Evolutionary conservation across 92 coral and sea anemone genomes (phyloP), one percentile per base, ranked within the genome.

Genomic region (Parazoanthus darwini): DNA sequence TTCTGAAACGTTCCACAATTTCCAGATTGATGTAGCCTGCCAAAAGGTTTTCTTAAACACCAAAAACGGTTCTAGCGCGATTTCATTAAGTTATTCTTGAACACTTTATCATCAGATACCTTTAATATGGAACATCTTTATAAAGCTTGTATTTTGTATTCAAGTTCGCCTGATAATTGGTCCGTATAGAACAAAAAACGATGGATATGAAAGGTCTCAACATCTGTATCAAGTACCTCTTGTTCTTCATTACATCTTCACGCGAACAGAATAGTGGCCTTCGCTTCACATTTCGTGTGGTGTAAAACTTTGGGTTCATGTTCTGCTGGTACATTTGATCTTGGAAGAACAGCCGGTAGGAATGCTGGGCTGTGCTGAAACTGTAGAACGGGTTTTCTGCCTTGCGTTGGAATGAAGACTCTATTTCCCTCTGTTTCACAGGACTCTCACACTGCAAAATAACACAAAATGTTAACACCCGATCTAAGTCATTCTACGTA

Each of bases 291-390:
- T 66, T 78, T 77, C 82, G 83, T 67, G 59, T 82, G 16, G 82
- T 90, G 79, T 56, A 86, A 70, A 43, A 90, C 46, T 81, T 80
- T 77, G 78, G 91, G 82, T 85, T 88, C 91, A 88, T 79, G 29
- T 91, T 91, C 80, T 90, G 92, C 87, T 94, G 94, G 79, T 75
- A 85, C 96, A 92, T 88, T 71, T 93, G 93, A 3, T 74, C 44
- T 15, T 86, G 50, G 66, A 94, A 92, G 51, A 85, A 88, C 88
- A 94, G 36, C 59, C 86, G 58, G 91, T 92, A 91, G 38, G 79
- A 71, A 42, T 90, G 72, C 43, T 56, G 72, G 26, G 78, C 68
- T 9, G 77, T 39, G 51, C 56, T 39, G 74, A 93, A 93, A 68
- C 48, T 78, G 77, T 51, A 90, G 26, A 77, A 86, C 63, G 88